Evolutionary conservation across 1,140 invertebrate genomes (phyloP).

Genomic region (Diuraphis noxia): DNA sequence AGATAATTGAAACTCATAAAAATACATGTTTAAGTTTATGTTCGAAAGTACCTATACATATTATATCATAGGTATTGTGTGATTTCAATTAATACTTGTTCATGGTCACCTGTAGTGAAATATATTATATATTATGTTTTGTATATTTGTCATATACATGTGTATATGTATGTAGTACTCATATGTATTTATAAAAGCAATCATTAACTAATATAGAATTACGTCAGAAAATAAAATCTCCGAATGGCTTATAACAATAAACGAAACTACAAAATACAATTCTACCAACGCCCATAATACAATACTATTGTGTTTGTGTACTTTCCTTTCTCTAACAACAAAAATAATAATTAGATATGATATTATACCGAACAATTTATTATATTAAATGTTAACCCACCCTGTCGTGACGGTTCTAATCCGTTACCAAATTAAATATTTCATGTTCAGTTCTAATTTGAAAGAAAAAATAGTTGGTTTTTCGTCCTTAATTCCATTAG

Average conservation of each 20-base stretch:
- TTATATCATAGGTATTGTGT: too few relatives aligned
- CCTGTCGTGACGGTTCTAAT: not conserved
- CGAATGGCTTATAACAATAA: not conserved
- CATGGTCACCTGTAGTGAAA: not conserved
- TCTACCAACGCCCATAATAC: not conserved
- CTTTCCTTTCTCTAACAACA: not conserved
- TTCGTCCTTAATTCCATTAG: not conserved
- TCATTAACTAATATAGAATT: not conserved
- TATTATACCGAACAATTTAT: not conserved
- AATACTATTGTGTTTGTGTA: constrained; percentile 1
- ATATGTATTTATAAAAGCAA: not conserved
- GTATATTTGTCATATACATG: too few relatives aligned
- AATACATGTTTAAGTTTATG: not conserved
- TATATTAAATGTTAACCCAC: not conserved
- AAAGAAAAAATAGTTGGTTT: not conserved
- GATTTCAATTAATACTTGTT: not conserved
- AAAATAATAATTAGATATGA: not conserved
- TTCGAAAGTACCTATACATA: not conserved
- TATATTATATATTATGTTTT: too few relatives aligned
- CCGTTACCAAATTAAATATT: constrained; percentile 1
- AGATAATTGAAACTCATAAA: not conserved
- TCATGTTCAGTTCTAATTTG: not conserved
- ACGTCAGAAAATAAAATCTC: not conserved
- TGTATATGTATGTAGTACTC: too few relatives aligned
- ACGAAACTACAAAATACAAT: not conserved